Percentiles rank a stretch among this genome's conserved stretches.
phyloP scores from a whole-genome alignment of 1,140 invertebrate genomes.

The Mercenaria mercenaria region DNA sequence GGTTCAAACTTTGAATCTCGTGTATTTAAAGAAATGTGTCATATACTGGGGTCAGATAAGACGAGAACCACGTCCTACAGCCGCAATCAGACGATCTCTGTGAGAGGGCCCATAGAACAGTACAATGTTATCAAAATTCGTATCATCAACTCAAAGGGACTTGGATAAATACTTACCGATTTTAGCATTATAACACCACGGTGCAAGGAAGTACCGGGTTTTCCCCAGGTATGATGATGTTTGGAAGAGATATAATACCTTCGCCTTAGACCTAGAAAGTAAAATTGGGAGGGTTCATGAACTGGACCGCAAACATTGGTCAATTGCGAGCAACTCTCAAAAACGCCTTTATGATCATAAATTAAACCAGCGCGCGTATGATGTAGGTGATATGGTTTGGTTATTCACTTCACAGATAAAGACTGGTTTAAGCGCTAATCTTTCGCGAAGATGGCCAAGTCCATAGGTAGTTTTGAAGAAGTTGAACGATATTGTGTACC shows the following conservation, averaged over 20 bases:
- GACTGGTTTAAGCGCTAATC: not conserved
- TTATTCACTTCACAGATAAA: slow-evolving; percentile 2
- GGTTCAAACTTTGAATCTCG: slow-evolving; percentile 66
- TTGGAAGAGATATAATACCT: not conserved
- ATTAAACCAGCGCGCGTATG: not conserved
- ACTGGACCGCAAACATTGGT: not conserved
- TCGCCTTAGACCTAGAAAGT: not conserved
- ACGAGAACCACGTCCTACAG: not conserved
- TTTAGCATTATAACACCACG: not conserved
- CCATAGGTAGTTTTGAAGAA: not conserved
- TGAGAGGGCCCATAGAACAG: not conserved
- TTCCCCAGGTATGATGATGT: slow-evolving; percentile 20
- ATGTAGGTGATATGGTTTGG: not conserved
- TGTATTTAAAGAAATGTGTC: not conserved
- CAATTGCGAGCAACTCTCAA: not conserved
- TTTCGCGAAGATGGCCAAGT: not conserved
- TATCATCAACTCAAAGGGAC: not conserved
- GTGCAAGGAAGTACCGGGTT: not conserved
- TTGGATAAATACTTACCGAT: not conserved
- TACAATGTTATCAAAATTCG: not conserved
- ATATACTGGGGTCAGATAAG: not conserved
- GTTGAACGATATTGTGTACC: not conserved
- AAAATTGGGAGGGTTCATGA: not conserved
- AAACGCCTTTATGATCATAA: slow-evolving; percentile 10
- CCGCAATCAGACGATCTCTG: slow-evolving; percentile 17